Percentiles rank a stretch among this genome's conserved stretches.
These are phyloP conservation scores for Neotoma lepida DNA, from an alignment of 2,113 vertebrate species.

Conservation along the genomic window DNA sequence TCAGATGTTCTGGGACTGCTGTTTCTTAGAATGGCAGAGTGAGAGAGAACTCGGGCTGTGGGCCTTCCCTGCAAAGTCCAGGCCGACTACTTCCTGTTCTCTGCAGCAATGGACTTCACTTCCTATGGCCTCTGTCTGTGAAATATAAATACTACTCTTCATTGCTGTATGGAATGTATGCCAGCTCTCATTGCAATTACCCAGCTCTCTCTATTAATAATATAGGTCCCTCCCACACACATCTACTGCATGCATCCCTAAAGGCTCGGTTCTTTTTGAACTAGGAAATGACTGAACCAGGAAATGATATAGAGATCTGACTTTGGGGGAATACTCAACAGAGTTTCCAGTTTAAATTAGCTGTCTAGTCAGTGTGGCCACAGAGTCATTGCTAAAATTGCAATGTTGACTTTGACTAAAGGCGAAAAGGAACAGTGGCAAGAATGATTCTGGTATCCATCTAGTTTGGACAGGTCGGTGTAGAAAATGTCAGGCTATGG, in stretches of 20 bases:
- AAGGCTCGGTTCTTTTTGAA: not conserved
- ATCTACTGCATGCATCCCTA: no score
- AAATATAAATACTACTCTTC: not conserved
- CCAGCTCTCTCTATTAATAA: not conserved
- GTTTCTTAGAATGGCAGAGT: not conserved
- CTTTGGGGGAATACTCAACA: not conserved
- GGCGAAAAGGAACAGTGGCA: not conserved
- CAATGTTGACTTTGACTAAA: constrained; percentile 54
- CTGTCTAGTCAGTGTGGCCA: constrained; percentile 10
- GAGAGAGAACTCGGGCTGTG: not conserved
- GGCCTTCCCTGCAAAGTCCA: not conserved
- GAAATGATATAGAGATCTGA: not conserved
- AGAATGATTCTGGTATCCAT: not conserved
- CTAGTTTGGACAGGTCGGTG: constrained; percentile 8
- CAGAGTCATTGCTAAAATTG: constrained; percentile 1
- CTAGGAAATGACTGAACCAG: not conserved
- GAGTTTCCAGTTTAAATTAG: constrained; percentile 45
- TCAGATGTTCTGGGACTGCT: not conserved
- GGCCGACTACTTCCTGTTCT: not conserved
- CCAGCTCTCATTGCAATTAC: not conserved
- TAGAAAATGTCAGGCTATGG: not conserved
- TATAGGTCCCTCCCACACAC: not conserved
- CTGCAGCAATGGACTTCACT: not conserved
- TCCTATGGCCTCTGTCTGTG: not conserved
- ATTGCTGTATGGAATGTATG: not conserved